A percentile compares a stretch with the other conserved stretches of the same genome.
These are phyloP conservation scores for Hormiphora californensis DNA, from an alignment of 37 sponge, comb jelly and placozoan species.

Conservation along the genomic window DNA sequence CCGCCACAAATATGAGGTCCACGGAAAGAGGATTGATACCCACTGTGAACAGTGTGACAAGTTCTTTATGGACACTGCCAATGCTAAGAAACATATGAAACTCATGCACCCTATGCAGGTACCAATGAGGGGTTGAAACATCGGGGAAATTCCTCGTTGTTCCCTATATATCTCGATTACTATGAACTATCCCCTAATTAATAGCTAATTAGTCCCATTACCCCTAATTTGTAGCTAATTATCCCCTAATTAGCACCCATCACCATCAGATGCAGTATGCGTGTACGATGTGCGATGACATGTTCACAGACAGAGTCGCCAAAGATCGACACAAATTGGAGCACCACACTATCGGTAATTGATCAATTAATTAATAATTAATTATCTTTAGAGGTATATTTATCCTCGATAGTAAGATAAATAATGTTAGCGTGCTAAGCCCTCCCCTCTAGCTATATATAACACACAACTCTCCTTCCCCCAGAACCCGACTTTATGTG, in stretches of 20 bases:
- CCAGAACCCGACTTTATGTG: slow-evolving; percentile 52
- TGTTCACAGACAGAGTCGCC: slow-evolving; percentile 30
- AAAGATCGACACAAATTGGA: slow-evolving; percentile 50
- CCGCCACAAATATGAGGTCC: slow-evolving; percentile 52
- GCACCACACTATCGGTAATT: slow-evolving; percentile 31
- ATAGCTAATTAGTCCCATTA: not conserved
- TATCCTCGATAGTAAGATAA: no score
- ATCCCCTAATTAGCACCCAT: not conserved
- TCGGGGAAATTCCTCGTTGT: not conserved
- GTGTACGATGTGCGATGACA: slow-evolving; percentile 50
- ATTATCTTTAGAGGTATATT: no score
- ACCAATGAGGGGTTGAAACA: not conserved
- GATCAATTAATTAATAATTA: no score
- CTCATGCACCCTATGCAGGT: slow-evolving; percentile 43
- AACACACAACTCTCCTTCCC: no score
- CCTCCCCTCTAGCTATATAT: no score
- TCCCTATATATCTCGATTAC: no score
- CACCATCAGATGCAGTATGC: slow-evolving; percentile 45
- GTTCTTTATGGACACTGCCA: slow-evolving; percentile 49
- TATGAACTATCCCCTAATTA: no score
- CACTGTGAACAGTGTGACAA: slow-evolving; percentile 53
- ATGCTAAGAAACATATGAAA: slow-evolving; percentile 51
- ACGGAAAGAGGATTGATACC: slow-evolving; percentile 36
- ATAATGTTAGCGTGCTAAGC: no score
- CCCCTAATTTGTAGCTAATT: not conserved